These are phyloP conservation scores for Struthidea cinerea DNA, from an alignment of 2,113 vertebrate species.

Conservation along the genomic window DNA sequence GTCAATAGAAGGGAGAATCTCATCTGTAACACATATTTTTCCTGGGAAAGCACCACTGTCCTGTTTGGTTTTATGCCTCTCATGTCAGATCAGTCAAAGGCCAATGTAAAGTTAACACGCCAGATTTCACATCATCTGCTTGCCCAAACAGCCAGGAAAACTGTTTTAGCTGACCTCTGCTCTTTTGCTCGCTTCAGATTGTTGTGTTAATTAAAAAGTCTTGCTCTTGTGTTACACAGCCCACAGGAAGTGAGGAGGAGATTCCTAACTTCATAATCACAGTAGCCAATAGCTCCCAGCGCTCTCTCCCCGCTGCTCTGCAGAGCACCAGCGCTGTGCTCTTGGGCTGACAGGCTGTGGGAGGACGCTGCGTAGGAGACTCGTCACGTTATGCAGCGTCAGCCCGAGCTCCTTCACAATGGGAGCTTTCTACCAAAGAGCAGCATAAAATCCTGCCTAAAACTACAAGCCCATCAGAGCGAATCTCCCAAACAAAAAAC, in stretches of 20 bases:
- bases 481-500: background rate
- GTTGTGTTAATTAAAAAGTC: constrained; percentile 34
- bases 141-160: background rate
- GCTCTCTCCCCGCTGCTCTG: background rate
- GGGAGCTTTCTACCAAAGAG: background rate
- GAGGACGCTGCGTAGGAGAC: constrained; percentile 38
- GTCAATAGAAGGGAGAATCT: background rate
- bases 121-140: constrained; percentile 10
- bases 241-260: constrained; percentile 43
- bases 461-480: background rate
- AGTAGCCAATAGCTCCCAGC: constrained; percentile 35
- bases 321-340: background rate
- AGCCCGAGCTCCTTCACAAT: constrained; percentile 5
- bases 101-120: background rate
- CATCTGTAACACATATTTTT: background rate
- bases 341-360: background rate
- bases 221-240: background rate
- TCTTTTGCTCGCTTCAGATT: background rate
- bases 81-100: constrained; percentile 18
- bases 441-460: background rate
- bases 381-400: background rate
- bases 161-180: constrained; percentile 36
- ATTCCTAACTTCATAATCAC: background rate
- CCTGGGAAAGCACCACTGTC: background rate
- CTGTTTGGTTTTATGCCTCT: constrained; percentile 38